phyloP scores from a whole-genome alignment of 2,113 vertebrate genomes.

The Sebastes schlegelii region DNA sequence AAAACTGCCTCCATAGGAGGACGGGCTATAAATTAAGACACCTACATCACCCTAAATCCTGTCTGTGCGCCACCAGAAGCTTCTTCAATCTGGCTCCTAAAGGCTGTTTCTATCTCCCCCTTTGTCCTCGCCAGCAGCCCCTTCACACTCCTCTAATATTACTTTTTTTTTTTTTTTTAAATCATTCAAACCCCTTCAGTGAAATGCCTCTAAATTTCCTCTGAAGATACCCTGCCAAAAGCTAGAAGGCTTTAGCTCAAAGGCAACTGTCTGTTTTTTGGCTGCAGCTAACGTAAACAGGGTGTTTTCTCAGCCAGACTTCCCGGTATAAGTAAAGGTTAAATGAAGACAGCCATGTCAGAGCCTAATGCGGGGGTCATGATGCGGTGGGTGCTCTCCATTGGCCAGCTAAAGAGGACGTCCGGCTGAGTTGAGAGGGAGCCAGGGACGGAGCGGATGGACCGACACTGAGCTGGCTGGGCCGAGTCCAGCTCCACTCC shows the following conservation, averaged over 20 bases:
- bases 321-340: conserved; percentile 75
- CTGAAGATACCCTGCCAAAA: conserved; percentile 39
- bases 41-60: conserved; percentile 57
- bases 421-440: conserved; percentile 67
- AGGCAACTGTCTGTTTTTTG: conserved; percentile 53
- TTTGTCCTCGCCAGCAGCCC: conserved; percentile 36
- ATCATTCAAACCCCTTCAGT: not conserved
- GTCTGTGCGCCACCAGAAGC: conserved; percentile 27
- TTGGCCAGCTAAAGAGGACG: conserved; percentile 68
- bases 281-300: conserved; percentile 36
- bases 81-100: conserved; percentile 27
- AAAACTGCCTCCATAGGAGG: conserved; percentile 63
- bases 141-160: conserved; percentile 23
- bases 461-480: conserved; percentile 73
- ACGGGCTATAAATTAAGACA: conserved; percentile 60
- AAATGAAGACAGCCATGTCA: conserved; percentile 79
- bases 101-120: not conserved
- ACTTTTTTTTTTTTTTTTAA: conserved; percentile 20
- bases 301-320: conserved; percentile 58
- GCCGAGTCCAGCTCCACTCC: conserved; percentile 65
- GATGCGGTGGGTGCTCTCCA: conserved; percentile 52
- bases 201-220: conserved; percentile 12
- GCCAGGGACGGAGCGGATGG: conserved; percentile 74
- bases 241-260: conserved; percentile 29
- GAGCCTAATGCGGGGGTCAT: conserved; percentile 64